These are phyloP conservation scores for Rhinolophus ferrumequinum DNA, from an alignment of 2,113 vertebrate species.

Conservation along the genomic window DNA sequence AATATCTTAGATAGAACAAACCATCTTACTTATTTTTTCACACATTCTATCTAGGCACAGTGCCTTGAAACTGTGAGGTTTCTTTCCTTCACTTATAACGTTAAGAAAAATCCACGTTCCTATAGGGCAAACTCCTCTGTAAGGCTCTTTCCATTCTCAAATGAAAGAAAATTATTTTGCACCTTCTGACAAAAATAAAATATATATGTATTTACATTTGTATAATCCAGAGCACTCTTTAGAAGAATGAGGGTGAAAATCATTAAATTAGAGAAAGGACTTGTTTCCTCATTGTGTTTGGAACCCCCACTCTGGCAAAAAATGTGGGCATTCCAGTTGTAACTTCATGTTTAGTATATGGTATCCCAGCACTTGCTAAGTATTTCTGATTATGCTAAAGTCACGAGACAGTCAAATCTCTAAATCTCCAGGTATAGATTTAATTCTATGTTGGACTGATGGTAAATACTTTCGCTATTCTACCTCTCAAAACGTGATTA, in stretches of 20 bases:
- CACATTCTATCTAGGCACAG: not conserved
- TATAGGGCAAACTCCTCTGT: not conserved
- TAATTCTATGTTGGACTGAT: constrained; percentile 24
- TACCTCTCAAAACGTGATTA: constrained; percentile 76
- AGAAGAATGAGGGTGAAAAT: not conserved
- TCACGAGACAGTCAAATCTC: not conserved
- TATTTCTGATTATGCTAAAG: not conserved
- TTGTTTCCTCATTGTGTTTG: not conserved
- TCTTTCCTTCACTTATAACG: not conserved
- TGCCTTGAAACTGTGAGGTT: not conserved
- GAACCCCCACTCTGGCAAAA: not conserved
- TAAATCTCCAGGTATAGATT: constrained; percentile 54
- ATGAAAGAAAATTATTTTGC: constrained; percentile 39
- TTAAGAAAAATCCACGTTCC: not conserved
- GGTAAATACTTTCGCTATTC: constrained; percentile 27
- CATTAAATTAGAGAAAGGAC: not conserved
- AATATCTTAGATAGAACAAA: not conserved
- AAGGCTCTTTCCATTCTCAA: not conserved
- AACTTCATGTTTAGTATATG: not conserved
- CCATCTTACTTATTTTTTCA: not conserved
- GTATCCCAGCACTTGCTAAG: constrained; percentile 42
- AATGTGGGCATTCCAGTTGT: rapidly evolving
- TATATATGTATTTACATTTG: not conserved
- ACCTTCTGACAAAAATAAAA: not conserved
- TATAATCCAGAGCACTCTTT: not conserved